Conservation (phyloP, 2,113 vertebrate genomes). For the Pollachius pollachius region DNA sequence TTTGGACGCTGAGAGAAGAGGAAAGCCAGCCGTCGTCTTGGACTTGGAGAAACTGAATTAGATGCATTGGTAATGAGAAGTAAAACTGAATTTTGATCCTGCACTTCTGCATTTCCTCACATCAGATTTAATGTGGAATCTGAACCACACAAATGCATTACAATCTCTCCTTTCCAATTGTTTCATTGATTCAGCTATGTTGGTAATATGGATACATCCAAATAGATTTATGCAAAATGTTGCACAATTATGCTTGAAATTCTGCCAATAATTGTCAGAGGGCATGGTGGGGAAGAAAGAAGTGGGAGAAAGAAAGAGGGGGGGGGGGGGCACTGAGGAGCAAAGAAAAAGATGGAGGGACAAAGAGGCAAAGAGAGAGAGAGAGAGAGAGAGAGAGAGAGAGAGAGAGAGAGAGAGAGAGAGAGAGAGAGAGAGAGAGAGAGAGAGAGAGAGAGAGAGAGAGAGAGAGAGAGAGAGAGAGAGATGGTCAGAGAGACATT, state of each 20-base stretch:
- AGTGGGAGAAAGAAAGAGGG: not conserved
- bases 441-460: slow-evolving; percentile 32
- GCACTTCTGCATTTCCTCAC: no score
- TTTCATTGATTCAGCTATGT: no score
- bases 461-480: slow-evolving; percentile 36
- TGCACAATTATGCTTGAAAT: not conserved
- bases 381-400: slow-evolving; percentile 14
- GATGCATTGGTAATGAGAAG: no score
- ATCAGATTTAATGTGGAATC: no score
- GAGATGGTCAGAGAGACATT: slow-evolving; percentile 68
- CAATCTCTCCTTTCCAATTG: no score
- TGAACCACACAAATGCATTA: no score
- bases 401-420: not conserved
- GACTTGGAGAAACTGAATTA: no score
- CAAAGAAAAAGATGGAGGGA: not conserved
- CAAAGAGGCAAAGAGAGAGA: not conserved
- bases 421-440: slow-evolving; percentile 19
- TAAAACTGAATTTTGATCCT: no score
- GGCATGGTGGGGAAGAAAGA: not conserved
- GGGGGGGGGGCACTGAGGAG: not conserved
- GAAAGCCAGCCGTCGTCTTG: no score
- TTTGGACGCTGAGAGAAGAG: no score
- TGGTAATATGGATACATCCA: no score
- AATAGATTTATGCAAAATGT: no score
- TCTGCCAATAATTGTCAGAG: not conserved